Conservation (phyloP, 2,797 vertebrate species). For the Cynodonichthys magdalenae region DNA sequence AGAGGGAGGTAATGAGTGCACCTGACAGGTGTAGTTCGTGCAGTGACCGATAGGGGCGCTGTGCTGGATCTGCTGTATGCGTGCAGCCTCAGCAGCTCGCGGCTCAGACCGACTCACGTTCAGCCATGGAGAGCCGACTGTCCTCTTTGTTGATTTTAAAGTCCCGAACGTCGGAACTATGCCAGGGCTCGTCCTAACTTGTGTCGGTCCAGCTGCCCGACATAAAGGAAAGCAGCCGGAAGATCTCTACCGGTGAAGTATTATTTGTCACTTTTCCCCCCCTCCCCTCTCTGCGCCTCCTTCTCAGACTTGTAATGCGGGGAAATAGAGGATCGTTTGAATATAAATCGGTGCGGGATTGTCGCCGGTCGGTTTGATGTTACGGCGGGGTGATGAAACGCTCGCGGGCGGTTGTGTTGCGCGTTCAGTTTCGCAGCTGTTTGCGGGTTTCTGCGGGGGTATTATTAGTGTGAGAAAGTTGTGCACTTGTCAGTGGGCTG, state of each 20-base stretch:
- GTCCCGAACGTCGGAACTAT: slow-evolving; percentile 75
- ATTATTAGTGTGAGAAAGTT: slow-evolving; percentile 83
- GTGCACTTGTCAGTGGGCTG: slow-evolving; percentile 81
- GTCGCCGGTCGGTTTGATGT: slow-evolving; percentile 45
- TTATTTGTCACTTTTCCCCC: slow-evolving; percentile 75
- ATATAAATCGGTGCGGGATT: slow-evolving; percentile 52
- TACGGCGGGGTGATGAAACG: slow-evolving; percentile 3
- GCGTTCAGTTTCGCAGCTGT: slow-evolving; percentile 31
- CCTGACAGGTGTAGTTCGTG: slow-evolving; percentile 63
- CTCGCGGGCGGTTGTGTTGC: slow-evolving; percentile 22
- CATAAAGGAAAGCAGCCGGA: slow-evolving; percentile 72
- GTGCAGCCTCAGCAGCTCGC: slow-evolving; percentile 48
- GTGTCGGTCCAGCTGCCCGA: slow-evolving; percentile 68
- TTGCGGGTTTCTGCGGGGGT: slow-evolving; percentile 32
- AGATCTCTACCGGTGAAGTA: slow-evolving; percentile 78
- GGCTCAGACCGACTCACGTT: slow-evolving; percentile 68
- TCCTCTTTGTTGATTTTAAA: slow-evolving; percentile 86
- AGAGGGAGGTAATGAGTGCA: slow-evolving; percentile 3
- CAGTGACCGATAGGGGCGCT: slow-evolving; percentile 83
- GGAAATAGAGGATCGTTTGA: slow-evolving; percentile 69
- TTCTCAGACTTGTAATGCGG: slow-evolving; percentile 72
- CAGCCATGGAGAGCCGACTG: slow-evolving; percentile 82
- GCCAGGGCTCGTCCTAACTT: slow-evolving; percentile 63
- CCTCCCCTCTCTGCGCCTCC: background rate
- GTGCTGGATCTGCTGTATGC: slow-evolving; percentile 64